A percentile compares a stretch with the other conserved stretches of the same genome.
Conservation (phyloP, 2,113 vertebrate genomes). For the Sylvia atricapilla region DNA sequence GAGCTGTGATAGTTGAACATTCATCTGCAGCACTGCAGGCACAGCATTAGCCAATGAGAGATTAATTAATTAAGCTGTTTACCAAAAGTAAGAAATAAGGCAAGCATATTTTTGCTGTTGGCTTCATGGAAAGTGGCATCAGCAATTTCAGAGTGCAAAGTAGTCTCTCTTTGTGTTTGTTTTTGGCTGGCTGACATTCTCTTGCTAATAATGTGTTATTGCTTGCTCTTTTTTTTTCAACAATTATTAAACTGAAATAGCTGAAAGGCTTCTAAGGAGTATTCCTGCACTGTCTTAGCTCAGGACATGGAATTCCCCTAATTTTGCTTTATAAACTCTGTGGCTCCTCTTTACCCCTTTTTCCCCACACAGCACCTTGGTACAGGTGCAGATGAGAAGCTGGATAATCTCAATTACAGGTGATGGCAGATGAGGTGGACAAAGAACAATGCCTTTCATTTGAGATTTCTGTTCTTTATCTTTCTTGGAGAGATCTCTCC, state of each 20-base stretch:
- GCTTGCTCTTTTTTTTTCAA: not conserved
- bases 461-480: slow-evolving; percentile 33
- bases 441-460: not conserved
- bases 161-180: not conserved
- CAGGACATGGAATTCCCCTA: not conserved
- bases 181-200: not conserved
- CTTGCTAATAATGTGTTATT: not conserved
- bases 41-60: not conserved
- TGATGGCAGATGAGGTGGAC: slow-evolving; percentile 19
- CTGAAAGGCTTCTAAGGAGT: slow-evolving; percentile 8
- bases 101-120: slow-evolving; percentile 8
- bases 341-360: not conserved
- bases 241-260: not conserved
- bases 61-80: slow-evolving; percentile 15
- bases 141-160: slow-evolving; percentile 30
- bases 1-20: not conserved
- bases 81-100: slow-evolving; percentile 27
- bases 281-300: not conserved
- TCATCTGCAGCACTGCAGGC: not conserved
- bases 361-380: not conserved
- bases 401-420: not conserved
- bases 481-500: slow-evolving; percentile 5
- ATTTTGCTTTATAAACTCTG: not conserved
- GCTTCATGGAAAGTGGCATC: not conserved
- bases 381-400: not conserved